Conservation (phyloP, 2,888 invertebrate species). For the Clistopyga incitator region DNA sequence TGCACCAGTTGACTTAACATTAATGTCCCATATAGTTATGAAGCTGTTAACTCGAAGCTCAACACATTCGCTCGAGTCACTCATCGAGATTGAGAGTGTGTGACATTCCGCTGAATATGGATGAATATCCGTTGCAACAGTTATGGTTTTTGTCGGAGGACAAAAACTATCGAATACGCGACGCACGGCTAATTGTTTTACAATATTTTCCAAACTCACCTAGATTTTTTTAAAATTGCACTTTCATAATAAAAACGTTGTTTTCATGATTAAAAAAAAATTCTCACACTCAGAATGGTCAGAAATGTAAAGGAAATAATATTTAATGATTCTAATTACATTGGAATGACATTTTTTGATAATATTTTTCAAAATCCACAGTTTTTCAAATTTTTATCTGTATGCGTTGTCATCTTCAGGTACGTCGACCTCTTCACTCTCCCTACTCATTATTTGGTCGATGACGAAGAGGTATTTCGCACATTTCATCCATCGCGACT, state of each 20-base stretch:
- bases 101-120: conserved; percentile 69
- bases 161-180: background rate
- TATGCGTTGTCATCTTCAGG: conserved; percentile 76
- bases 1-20: conserved; percentile 69
- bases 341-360: too few species aligned
- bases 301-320: too few species aligned
- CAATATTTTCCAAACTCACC: background rate
- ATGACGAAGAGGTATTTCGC: conserved; percentile 86
- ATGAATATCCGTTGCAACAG: conserved; percentile 61
- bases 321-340: too few species aligned
- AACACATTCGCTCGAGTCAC: conserved; percentile 25
- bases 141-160: conserved; percentile 5
- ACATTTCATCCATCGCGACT: conserved; percentile 91
- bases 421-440: conserved; percentile 89
- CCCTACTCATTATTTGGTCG: conserved; percentile 89
- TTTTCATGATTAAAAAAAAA: too few species aligned
- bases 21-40: conserved; percentile 6
- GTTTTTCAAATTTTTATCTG: background rate
- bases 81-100: conserved; percentile 29
- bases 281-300: too few species aligned
- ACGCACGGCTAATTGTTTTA: conserved; percentile 7
- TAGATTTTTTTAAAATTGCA: background rate
- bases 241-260: too few species aligned
- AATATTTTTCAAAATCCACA: too few species aligned
- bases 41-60: conserved; percentile 32